Evolutionary conservation across 2,888 invertebrate species (phyloP).

Genomic region (Heliothis peltigera): DNA sequence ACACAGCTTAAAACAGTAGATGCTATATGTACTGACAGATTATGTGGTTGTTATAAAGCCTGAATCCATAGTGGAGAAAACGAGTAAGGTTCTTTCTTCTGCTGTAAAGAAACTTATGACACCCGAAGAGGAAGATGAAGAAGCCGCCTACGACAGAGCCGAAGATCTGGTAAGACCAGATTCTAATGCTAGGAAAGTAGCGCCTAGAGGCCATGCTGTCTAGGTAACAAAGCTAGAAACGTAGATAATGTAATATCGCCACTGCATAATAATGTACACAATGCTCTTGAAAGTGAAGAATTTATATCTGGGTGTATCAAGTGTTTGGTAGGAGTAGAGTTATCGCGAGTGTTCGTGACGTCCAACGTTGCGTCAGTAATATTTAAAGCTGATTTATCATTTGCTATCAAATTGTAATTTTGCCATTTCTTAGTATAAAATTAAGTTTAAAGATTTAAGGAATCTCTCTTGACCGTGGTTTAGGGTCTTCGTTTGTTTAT

Average conservation of each 20-base stretch:
- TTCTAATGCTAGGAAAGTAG: slow-evolving; percentile 36
- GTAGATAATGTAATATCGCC: slow-evolving; percentile 36
- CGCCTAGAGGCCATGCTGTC: background rate
- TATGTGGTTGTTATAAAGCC: slow-evolving; percentile 83
- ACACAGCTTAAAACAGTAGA: background rate
- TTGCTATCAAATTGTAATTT: slow-evolving; percentile 15
- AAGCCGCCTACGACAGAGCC: slow-evolving; percentile 91
- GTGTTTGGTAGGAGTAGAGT: slow-evolving; percentile 32
- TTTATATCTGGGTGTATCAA: slow-evolving; percentile 32
- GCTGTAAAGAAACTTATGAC: slow-evolving; percentile 89
- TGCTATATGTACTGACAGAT: slow-evolving; percentile 16
- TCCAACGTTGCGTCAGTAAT: slow-evolving; percentile 40
- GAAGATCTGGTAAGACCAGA: slow-evolving; percentile 92
- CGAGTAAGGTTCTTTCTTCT: slow-evolving; percentile 85
- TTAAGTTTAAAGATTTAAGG: background rate
- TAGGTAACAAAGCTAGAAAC: slow-evolving; percentile 24
- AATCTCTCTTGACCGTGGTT: background rate
- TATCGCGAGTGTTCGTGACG: slow-evolving; percentile 45
- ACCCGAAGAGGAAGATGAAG: slow-evolving; percentile 87
- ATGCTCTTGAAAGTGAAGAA: slow-evolving; percentile 26
- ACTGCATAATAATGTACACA: slow-evolving; percentile 13
- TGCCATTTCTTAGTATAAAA: slow-evolving; percentile 9
- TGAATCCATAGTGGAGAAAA: slow-evolving; percentile 90
- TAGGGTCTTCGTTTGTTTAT: background rate
- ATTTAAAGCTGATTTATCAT: slow-evolving; percentile 30